Conservation (phyloP, 2,888 invertebrate genomes). For the Phortica magna region DNA sequence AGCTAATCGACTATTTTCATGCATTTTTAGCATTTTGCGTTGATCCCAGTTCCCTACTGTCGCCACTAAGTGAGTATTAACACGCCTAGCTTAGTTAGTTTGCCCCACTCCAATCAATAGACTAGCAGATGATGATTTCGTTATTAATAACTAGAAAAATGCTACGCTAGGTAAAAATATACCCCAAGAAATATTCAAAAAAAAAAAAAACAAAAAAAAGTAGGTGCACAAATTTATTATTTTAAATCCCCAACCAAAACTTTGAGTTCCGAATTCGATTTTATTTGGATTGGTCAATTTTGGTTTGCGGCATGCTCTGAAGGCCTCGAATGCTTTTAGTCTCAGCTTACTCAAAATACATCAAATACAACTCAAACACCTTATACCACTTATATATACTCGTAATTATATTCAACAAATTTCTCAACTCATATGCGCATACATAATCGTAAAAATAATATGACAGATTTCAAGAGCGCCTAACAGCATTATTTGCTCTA, state of each 20-base stretch:
- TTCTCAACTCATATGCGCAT: slow-evolving; percentile 6
- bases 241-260: slow-evolving; percentile 27
- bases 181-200: background rate
- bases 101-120: slow-evolving; percentile 16
- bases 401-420: background rate
- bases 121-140: slow-evolving; percentile 26
- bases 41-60: slow-evolving; percentile 90
- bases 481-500: background rate
- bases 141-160: slow-evolving; percentile 20
- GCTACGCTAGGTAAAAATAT: slow-evolving; percentile 44
- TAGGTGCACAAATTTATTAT: slow-evolving; percentile 51
- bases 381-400: background rate
- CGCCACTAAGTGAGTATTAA: slow-evolving; percentile 89
- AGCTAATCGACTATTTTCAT: slow-evolving; percentile 95
- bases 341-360: slow-evolving; percentile 48
- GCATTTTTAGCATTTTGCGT: slow-evolving; percentile 97
- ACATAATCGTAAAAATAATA: background rate
- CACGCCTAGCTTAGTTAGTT: slow-evolving; percentile 34
- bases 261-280: slow-evolving; percentile 25
- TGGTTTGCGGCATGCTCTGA: slow-evolving; percentile 33
- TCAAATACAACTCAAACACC: slow-evolving; percentile 47
- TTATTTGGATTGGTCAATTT: slow-evolving; percentile 32
- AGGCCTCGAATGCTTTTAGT: slow-evolving; percentile 25
- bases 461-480: background rate
- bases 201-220: slow-evolving; percentile 11